Conservation (phyloP, 2,888 invertebrate species). For the Eristalinus aeneus region DNA sequence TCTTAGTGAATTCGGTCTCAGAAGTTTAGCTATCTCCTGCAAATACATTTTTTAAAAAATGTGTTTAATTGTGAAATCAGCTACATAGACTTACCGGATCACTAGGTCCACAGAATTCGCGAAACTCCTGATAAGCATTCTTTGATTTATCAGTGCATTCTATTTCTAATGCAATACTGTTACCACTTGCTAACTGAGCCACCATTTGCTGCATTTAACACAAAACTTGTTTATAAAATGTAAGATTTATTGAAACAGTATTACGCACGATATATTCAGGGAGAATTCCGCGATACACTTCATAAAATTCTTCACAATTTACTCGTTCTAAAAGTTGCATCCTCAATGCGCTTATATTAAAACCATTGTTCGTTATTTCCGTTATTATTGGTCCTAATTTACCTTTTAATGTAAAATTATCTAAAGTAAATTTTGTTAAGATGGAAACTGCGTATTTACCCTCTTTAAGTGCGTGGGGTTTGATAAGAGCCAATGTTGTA, state of each 20-base stretch:
- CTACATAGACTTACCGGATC: constrained; percentile 88
- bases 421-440: neutral
- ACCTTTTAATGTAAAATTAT: constrained; percentile 58
- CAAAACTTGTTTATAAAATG: neutral
- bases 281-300: constrained; percentile 94
- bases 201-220: constrained; percentile 86
- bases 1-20: constrained; percentile 91
- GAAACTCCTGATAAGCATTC: constrained; percentile 87
- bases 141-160: constrained; percentile 83
- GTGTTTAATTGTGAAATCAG: neutral
- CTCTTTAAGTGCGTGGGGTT: constrained; percentile 93
- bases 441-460: constrained; percentile 79
- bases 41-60: constrained; percentile 32
- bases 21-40: constrained; percentile 91
- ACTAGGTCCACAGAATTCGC: constrained; percentile 92
- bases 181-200: constrained; percentile 90
- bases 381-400: constrained; percentile 86
- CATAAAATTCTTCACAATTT: constrained; percentile 94
- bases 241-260: neutral
- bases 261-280: constrained; percentile 86
- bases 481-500: constrained; percentile 91
- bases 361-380: constrained; percentile 88
- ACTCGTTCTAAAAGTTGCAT: constrained; percentile 89
- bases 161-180: constrained; percentile 93
- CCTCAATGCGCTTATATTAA: constrained; percentile 89